Evolutionary conservation across 2,113 vertebrate genomes (phyloP).

Genomic region (Telmatochromis sp.): DNA sequence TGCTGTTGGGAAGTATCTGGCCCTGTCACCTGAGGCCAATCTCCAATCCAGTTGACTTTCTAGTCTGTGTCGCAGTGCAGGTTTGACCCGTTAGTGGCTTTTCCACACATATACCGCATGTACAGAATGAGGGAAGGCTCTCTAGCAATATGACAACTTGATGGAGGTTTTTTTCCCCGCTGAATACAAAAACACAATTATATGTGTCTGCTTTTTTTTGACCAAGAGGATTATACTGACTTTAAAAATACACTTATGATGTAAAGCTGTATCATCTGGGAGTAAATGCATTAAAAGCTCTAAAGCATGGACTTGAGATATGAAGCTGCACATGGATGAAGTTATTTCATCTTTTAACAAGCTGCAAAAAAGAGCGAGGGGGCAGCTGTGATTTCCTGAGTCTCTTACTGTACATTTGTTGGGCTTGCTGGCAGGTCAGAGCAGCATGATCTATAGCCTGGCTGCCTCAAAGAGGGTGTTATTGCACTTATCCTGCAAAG

Average conservation of each 20-base stretch:
- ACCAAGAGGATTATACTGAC: neutral
- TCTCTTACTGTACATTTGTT: slow-evolving; percentile 21
- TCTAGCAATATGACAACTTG: slow-evolving; percentile 33
- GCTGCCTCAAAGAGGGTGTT: neutral
- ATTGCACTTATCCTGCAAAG: neutral
- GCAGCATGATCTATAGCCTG: slow-evolving; percentile 36
- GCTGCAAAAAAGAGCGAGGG: neutral
- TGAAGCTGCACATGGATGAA: slow-evolving; percentile 1
- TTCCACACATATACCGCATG: neutral
- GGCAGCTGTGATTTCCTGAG: neutral
- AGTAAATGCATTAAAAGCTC: neutral
- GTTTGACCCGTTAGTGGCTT: slow-evolving; percentile 47
- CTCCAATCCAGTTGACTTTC: slow-evolving; percentile 29
- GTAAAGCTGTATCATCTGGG: neutral
- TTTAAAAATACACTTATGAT: neutral
- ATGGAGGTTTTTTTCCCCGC: neutral
- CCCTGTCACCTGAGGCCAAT: slow-evolving; percentile 63
- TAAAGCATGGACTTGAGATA: neutral
- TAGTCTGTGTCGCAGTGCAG: slow-evolving; percentile 11
- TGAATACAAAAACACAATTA: neutral
- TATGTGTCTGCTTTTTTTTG: neutral
- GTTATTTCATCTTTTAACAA: slow-evolving; percentile 18
- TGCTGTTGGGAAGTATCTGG: slow-evolving; percentile 23
- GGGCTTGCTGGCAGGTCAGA: slow-evolving; percentile 2
- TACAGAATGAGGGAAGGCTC: neutral